Conservation (phyloP, 2,797 vertebrate species). For the Gallinago solitaria region DNA sequence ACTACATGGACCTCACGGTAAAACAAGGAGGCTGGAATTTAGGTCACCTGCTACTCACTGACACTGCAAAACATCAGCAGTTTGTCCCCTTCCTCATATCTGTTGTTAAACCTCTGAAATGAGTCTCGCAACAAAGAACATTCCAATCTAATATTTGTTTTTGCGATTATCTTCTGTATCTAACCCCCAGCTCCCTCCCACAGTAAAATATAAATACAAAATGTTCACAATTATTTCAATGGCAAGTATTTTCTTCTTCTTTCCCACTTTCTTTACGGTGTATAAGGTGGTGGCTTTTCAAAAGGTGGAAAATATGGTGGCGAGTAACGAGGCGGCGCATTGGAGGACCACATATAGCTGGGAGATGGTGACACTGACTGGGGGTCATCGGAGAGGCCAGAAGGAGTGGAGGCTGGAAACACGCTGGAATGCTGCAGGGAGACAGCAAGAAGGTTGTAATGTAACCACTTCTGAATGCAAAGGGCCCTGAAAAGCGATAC, state of each 20-base stretch:
- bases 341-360: constrained; percentile 94
- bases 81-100: constrained; percentile 16
- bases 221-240: constrained; percentile 62
- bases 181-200: constrained; percentile 37
- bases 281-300: constrained; percentile 97
- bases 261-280: constrained; percentile 79
- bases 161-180: neutral
- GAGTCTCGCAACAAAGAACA: constrained; percentile 2
- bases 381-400: constrained; percentile 89
- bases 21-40: constrained; percentile 26
- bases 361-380: constrained; percentile 87
- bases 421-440: constrained; percentile 85
- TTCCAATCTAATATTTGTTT: neutral
- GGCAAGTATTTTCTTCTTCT: constrained; percentile 3
- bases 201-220: constrained; percentile 77
- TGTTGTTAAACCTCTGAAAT: neutral
- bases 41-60: neutral
- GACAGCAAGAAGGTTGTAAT: constrained; percentile 18
- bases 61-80: neutral
- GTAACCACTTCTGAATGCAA: neutral
- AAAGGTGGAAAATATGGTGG: constrained; percentile 94
- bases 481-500: rapidly evolving
- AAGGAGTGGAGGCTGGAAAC: constrained; percentile 86
- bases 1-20: neutral
- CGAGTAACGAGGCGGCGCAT: constrained; percentile 91